Evolutionary conservation across 1,140 invertebrate species (phyloP).

Genomic region (Bombus huntii): DNA sequence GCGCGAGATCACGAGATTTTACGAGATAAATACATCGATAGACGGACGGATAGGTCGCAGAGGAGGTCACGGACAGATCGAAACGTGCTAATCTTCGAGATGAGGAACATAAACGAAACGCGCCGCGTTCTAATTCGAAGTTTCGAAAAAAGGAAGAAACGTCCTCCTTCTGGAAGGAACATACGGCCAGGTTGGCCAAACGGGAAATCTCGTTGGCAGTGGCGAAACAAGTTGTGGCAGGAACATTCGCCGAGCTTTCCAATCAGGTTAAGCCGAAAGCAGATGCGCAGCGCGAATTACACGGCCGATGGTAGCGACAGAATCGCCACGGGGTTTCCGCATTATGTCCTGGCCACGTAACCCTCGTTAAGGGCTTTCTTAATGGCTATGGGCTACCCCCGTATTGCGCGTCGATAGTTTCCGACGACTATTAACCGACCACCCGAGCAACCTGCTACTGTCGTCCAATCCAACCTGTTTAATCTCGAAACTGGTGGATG

Average conservation of each 20-base stretch:
- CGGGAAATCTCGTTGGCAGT: neutral
- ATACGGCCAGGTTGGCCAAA: no score
- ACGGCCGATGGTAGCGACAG: conserved; percentile 53
- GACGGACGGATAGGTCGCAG: no score
- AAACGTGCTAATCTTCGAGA: no score
- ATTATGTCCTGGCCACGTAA: conserved; percentile 61
- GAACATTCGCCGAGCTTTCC: neutral
- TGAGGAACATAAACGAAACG: no score
- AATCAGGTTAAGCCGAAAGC: conserved; percentile 30
- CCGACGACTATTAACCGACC: conserved; percentile 57
- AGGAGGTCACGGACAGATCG: no score
- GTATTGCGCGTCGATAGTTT: conserved; percentile 64
- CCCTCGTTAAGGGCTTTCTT: conserved; percentile 70
- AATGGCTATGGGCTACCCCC: conserved; percentile 57
- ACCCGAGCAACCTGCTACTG: conserved; percentile 55
- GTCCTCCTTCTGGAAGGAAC: no score
- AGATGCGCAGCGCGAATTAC: conserved; percentile 70
- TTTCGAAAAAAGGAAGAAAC: no score
- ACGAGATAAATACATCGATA: no score
- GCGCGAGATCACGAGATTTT: no score
- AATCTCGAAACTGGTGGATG: conserved; percentile 47
- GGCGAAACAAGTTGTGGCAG: conserved; percentile 4
- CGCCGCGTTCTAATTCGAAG: no score
- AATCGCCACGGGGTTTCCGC: conserved; percentile 62
- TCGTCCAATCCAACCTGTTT: conserved; percentile 46